Percentiles rank a stretch among this genome's conserved stretches.
Evolutionary conservation across 2,797 vertebrate species (phyloP).

Genomic region (Linurgus olivaceus): DNA sequence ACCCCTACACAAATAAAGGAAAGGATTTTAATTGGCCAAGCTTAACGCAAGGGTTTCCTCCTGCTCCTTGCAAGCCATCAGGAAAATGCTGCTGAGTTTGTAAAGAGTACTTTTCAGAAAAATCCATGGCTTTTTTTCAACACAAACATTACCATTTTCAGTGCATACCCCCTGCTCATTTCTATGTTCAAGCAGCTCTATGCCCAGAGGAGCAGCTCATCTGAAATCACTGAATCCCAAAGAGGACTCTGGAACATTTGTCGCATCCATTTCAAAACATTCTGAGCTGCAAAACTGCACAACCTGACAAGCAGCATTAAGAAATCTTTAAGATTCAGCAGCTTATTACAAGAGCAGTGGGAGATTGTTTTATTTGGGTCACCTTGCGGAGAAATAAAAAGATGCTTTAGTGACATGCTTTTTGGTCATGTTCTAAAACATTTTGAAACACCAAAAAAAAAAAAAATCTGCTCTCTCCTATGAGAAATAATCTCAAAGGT

Average conservation of each 20-base stretch:
- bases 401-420: neutral
- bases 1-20: neutral
- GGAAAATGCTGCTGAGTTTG: neutral
- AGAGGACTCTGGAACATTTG: neutral
- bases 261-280: neutral
- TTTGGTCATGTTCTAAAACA: neutral
- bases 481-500: neutral
- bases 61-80: neutral
- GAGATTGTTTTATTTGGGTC: neutral
- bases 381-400: neutral
- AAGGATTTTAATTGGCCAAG: neutral
- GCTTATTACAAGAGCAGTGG: conserved; percentile 4
- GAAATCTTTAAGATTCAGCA: neutral
- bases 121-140: neutral
- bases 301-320: neutral
- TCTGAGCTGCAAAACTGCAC: neutral
- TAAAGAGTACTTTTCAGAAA: neutral
- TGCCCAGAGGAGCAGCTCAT: neutral
- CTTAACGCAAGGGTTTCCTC: neutral
- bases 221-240: neutral
- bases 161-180: fast-evolving
- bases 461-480: neutral
- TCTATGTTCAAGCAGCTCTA: neutral
- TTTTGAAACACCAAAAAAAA: neutral
- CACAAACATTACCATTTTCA: neutral